A percentile compares a stretch with the other conserved stretches of the same genome.
phyloP scores from a whole-genome alignment of 2,797 vertebrate species.

The Fistularia commersonii region DNA sequence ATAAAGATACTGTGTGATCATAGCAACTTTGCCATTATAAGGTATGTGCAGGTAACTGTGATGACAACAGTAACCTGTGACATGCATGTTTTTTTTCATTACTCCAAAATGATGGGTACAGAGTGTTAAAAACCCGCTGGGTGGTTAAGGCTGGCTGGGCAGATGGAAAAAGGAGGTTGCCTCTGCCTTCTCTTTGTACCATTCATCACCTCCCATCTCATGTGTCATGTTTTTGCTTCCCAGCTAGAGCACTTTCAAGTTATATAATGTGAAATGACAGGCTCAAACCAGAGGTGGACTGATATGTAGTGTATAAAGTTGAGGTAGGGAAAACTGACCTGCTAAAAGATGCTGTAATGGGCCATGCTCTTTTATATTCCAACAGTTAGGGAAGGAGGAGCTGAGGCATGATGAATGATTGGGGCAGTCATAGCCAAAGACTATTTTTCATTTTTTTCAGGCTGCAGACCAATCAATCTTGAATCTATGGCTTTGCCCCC shows the following conservation, averaged over 20 bases:
- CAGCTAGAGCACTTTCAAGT: slow-evolving; percentile 52
- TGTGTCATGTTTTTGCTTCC: slow-evolving; percentile 44
- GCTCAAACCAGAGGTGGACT: slow-evolving; percentile 44
- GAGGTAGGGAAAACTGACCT: slow-evolving; percentile 37
- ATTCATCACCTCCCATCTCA: slow-evolving; percentile 49
- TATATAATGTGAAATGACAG: slow-evolving; percentile 66
- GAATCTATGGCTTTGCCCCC: slow-evolving; percentile 20
- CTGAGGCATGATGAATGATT: slow-evolving; percentile 4
- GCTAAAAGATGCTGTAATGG: slow-evolving; percentile 31
- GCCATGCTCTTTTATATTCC: slow-evolving; percentile 42
- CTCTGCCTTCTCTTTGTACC: slow-evolving; percentile 10
- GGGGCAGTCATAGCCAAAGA: slow-evolving; percentile 22
- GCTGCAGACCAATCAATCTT: slow-evolving; percentile 33
- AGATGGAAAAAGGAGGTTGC: slow-evolving; percentile 15
- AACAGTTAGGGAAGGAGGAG: slow-evolving; percentile 11
- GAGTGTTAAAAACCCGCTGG: slow-evolving; percentile 24
- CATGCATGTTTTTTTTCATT: slow-evolving; percentile 10
- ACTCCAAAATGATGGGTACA: slow-evolving; percentile 19
- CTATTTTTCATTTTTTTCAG: slow-evolving; percentile 7
- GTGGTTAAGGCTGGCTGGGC: slow-evolving; percentile 2
- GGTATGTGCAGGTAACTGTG: too few species aligned
- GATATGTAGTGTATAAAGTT: slow-evolving; percentile 43
- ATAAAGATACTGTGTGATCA: too few species aligned
- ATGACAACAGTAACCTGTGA: too few species aligned
- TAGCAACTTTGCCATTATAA: too few species aligned